phyloP scores from a whole-genome alignment of 2,888 invertebrate genomes.

The Serripes groenlandicus region DNA sequence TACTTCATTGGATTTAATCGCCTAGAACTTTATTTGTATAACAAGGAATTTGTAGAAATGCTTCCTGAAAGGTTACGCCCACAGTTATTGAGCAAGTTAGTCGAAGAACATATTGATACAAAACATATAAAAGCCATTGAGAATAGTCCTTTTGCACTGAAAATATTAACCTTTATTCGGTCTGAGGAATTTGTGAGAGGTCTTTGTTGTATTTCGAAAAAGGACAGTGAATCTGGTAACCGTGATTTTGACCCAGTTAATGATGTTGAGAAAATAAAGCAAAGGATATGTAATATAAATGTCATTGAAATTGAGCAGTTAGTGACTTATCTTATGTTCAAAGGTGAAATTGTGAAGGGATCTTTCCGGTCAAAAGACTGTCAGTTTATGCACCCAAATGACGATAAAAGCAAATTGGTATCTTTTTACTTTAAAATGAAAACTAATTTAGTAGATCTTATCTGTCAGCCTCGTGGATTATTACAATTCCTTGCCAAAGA shows the following conservation, averaged over 20 bases:
- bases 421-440: not conserved
- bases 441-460: not conserved
- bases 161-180: conserved; percentile 11
- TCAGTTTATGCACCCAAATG: not conserved
- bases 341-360: not conserved
- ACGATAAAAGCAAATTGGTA: not conserved
- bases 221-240: conserved; percentile 4
- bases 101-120: conserved; percentile 18
- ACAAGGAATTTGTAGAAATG: not conserved
- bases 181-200: conserved; percentile 38
- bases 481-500: not conserved
- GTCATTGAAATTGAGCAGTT: conserved; percentile 1
- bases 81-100: conserved; percentile 24
- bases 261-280: not conserved
- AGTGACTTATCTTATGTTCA: not conserved
- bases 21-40: conserved; percentile 24
- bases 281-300: not conserved
- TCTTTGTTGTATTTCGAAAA: conserved; percentile 37
- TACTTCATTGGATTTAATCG: conserved; percentile 43
- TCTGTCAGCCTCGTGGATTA: not conserved
- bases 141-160: not conserved
- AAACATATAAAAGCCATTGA: conserved; percentile 1
- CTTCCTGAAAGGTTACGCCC: conserved; percentile 38
- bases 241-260: not conserved
- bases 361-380: not conserved